Conservation (phyloP, 2,113 vertebrate genomes). For the Macquaria australasica region DNA sequence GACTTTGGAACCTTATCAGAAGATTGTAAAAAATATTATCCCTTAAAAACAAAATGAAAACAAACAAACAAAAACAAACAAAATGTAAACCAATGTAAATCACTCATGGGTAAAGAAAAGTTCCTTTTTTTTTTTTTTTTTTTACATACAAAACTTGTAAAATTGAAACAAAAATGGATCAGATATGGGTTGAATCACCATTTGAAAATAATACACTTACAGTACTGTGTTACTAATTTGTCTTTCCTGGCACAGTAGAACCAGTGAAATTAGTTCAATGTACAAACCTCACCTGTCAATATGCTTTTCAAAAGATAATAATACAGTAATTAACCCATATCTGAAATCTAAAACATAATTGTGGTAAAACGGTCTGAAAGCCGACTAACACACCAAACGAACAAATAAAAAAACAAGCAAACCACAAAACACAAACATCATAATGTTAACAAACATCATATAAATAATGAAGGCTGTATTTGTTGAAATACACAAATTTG, state of each 20-base stretch:
- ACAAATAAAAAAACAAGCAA: slow-evolving; percentile 22
- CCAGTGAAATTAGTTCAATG: slow-evolving; percentile 1
- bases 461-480: slow-evolving; percentile 31
- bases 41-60: slow-evolving; percentile 14
- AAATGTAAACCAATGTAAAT: slow-evolving; percentile 37
- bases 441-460: slow-evolving; percentile 42
- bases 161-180: slow-evolving; percentile 13
- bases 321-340: slow-evolving; percentile 34
- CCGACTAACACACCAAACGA: slow-evolving; percentile 21
- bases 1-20: background rate
- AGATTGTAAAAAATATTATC: background rate
- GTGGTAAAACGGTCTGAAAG: slow-evolving; percentile 23
- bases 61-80: slow-evolving; percentile 19
- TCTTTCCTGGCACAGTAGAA: background rate
- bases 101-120: slow-evolving; percentile 29
- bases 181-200: slow-evolving; percentile 19
- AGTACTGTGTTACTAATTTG: background rate
- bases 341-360: slow-evolving; percentile 22
- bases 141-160: slow-evolving; percentile 13
- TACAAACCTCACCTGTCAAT: background rate
- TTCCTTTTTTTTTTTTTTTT: background rate
- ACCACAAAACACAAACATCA: slow-evolving; percentile 33
- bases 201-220: background rate
- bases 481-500: slow-evolving; percentile 16
- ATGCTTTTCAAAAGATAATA: background rate